phyloP scores from a whole-genome alignment of 2,113 vertebrate genomes.

The Lepidiolamprologus cunningtoni region DNA sequence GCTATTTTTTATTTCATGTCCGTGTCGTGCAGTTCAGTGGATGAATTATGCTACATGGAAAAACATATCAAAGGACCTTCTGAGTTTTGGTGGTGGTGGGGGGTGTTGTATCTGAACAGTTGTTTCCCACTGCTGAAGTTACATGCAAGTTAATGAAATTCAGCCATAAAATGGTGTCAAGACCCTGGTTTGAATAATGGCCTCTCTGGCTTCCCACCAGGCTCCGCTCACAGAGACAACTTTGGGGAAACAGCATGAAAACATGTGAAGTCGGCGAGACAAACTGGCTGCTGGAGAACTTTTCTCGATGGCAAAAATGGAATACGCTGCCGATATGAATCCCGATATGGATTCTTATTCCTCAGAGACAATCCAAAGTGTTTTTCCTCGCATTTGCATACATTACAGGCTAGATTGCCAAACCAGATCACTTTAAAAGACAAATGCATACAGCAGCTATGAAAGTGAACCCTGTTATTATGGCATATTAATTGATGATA shows the following conservation, averaged over 20 bases:
- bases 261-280: neutral
- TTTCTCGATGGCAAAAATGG: constrained; percentile 14
- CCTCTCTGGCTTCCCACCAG: constrained; percentile 22
- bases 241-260: constrained; percentile 25
- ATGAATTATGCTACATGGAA: neutral
- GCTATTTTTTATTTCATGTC: neutral
- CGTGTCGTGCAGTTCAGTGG: neutral
- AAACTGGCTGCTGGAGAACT: constrained; percentile 27
- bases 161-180: constrained; percentile 42
- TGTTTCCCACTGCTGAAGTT: neutral
- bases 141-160: constrained; percentile 13
- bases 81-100: neutral
- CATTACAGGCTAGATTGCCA: constrained; percentile 50
- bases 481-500: constrained; percentile 64
- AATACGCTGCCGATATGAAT: constrained; percentile 14
- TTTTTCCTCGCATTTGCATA: constrained; percentile 65
- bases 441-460: constrained; percentile 49
- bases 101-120: neutral
- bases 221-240: constrained; percentile 1
- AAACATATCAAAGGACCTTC: neutral
- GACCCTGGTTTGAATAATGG: constrained; percentile 43
- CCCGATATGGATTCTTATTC: constrained; percentile 44
- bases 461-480: constrained; percentile 56
- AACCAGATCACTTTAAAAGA: constrained; percentile 62
- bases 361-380: constrained; percentile 56